Conservation (phyloP, 2,888 invertebrate species). For the Cacoxenus indagator region DNA sequence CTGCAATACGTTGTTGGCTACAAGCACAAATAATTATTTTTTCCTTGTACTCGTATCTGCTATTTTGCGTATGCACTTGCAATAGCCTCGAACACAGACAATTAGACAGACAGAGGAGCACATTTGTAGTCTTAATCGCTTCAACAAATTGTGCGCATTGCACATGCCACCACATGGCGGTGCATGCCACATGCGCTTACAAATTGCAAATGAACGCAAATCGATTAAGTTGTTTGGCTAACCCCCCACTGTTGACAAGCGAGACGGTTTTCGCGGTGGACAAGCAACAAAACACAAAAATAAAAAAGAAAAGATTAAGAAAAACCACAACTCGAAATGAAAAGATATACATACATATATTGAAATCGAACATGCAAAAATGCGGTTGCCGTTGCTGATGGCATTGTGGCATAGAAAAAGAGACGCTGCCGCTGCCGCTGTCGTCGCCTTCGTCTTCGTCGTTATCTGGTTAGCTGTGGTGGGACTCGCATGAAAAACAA, state of each 20-base stretch:
- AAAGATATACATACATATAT: conserved; percentile 11
- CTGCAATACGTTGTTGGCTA: conserved; percentile 42
- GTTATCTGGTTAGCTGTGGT: neutral
- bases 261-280: conserved; percentile 5
- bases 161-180: conserved; percentile 18
- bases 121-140: conserved; percentile 20
- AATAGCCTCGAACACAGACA: conserved; percentile 30
- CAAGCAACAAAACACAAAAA: conserved; percentile 2
- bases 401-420: neutral
- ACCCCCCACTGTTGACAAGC: conserved; percentile 18
- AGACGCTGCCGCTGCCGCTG: neutral
- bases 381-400: neutral
- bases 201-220: conserved; percentile 61
- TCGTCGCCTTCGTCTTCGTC: too few species aligned
- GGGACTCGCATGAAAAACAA: neutral
- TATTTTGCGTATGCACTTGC: conserved; percentile 46
- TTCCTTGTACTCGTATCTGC: too few species aligned
- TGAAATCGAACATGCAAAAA: conserved; percentile 17
- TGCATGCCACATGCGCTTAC: conserved; percentile 36
- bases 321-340: conserved; percentile 1
- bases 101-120: conserved; percentile 25
- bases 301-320: neutral
- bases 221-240: conserved; percentile 56
- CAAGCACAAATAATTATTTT: conserved; percentile 14
- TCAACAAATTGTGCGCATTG: conserved; percentile 21